Evolutionary conservation across 1,140 invertebrate species (phyloP).

Genomic region (Limonius californicus): DNA sequence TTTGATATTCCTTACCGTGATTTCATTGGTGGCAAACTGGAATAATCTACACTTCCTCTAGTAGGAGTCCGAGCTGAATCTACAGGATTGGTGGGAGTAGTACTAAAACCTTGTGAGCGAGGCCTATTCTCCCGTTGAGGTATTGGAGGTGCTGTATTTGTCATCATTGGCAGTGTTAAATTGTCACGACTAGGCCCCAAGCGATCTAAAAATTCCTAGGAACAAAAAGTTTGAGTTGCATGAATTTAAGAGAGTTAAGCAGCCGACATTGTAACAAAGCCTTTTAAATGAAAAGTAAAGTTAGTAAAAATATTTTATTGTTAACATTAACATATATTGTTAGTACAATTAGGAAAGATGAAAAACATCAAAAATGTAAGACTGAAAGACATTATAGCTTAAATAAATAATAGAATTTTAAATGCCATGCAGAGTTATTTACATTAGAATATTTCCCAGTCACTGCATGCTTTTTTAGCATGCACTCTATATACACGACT

Average conservation of each 20-base stretch:
- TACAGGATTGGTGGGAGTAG: slow-evolving; percentile 35
- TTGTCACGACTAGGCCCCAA: slow-evolving; percentile 38
- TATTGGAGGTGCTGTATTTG: slow-evolving; percentile 52
- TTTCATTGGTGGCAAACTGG: slow-evolving; percentile 47
- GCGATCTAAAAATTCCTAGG: slow-evolving; percentile 20
- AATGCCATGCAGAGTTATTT: not conserved
- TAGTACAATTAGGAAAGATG: not conserved
- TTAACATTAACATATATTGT: not conserved
- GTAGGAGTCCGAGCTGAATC: slow-evolving; percentile 43
- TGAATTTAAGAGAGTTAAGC: not conserved
- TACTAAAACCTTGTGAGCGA: slow-evolving; percentile 54
- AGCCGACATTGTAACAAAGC: too few relatives aligned
- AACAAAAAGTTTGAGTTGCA: not conserved
- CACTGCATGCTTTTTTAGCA: slow-evolving; percentile 1
- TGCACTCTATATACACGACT: not conserved
- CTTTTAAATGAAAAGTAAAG: not conserved
- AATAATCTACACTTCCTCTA: slow-evolving; percentile 44
- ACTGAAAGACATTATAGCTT: too few relatives aligned
- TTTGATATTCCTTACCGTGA: too few relatives aligned
- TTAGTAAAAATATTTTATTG: not conserved
- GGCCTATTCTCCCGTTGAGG: slow-evolving; percentile 56
- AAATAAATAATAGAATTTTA: not conserved
- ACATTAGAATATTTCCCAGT: not conserved
- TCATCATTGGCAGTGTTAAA: slow-evolving; percentile 41
- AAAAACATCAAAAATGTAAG: too few relatives aligned